Percentiles rank a stretch among this genome's conserved stretches.
Evolutionary conservation across 2,797 vertebrate species (phyloP).

Genomic region (Agapornis canus): DNA sequence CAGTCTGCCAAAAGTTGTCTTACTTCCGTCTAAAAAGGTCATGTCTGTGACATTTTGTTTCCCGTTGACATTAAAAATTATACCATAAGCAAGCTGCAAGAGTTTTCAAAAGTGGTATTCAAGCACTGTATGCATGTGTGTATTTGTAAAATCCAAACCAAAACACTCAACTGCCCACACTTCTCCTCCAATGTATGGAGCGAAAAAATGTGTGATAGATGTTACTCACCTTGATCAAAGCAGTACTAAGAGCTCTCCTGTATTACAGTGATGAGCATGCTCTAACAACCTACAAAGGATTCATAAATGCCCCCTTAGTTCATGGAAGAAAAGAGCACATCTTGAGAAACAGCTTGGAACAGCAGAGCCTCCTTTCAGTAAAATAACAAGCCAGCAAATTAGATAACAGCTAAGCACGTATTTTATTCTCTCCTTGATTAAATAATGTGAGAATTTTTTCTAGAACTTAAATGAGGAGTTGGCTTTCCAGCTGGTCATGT

Average conservation of each 20-base stretch:
- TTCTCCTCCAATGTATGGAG: not conserved
- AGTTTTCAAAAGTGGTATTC: not conserved
- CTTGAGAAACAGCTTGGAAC: not conserved
- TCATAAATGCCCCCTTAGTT: not conserved
- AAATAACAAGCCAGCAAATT: not conserved
- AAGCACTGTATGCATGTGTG: fast-evolving
- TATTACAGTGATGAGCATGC: not conserved
- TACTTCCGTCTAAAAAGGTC: not conserved
- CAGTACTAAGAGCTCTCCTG: not conserved
- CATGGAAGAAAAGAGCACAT: not conserved
- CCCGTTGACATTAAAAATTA: not conserved
- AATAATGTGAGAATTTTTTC: not conserved
- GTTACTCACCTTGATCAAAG: not conserved
- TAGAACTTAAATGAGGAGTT: not conserved
- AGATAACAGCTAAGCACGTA: not conserved
- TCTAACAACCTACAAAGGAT: not conserved
- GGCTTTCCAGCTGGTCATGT: not conserved
- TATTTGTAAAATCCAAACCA: not conserved
- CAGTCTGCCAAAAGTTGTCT: not conserved
- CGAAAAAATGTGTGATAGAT: not conserved
- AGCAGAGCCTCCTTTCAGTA: not conserved
- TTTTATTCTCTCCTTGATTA: not conserved
- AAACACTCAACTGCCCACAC: not conserved
- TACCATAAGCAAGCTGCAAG: not conserved
- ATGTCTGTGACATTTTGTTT: not conserved